Percentiles rank a stretch among this genome's conserved stretches.
phyloP scores from a whole-genome alignment of 2,888 invertebrate species.

The Caenorhabditis sp. region DNA sequence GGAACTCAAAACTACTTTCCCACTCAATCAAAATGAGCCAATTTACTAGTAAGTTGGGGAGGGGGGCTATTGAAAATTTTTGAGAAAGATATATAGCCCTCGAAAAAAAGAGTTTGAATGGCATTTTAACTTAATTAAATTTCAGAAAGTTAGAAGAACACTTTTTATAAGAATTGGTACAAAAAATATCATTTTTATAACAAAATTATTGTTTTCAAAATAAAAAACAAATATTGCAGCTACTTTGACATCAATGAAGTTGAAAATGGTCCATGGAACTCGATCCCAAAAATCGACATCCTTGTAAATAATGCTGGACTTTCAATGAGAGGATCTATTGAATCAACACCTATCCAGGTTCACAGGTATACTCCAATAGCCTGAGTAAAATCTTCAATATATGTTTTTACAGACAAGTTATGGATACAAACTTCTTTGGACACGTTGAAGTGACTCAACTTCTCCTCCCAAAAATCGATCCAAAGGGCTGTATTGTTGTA shows the following conservation, averaged over 20 bases:
- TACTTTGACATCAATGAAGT: constrained; percentile 66
- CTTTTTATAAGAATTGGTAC: no score
- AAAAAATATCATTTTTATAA: no score
- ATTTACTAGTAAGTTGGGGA: constrained; percentile 45
- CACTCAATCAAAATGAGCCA: constrained; percentile 57
- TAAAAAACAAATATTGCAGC: constrained; percentile 24
- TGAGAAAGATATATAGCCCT: no score
- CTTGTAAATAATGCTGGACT: constrained; percentile 69
- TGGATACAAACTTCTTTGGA: constrained; percentile 94
- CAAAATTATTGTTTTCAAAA: background rate
- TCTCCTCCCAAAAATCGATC: constrained; percentile 72
- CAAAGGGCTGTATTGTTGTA: constrained; percentile 76
- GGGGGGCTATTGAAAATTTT: no score
- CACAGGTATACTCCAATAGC: constrained; percentile 38
- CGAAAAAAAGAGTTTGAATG: no score
- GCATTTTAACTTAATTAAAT: no score
- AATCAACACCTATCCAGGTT: constrained; percentile 57
- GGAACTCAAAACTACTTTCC: constrained; percentile 54
- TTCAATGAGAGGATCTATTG: constrained; percentile 54
- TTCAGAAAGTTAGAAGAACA: no score
- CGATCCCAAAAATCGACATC: constrained; percentile 58
- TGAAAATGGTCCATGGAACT: constrained; percentile 42
- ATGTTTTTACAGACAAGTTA: constrained; percentile 73
- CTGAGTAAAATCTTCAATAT: no score
- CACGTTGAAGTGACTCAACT: constrained; percentile 89